Percentiles rank a stretch among this genome's conserved stretches.
These are phyloP conservation scores for Pararge aegeria DNA, from an alignment of 1,140 invertebrate species.

Conservation along the genomic window DNA sequence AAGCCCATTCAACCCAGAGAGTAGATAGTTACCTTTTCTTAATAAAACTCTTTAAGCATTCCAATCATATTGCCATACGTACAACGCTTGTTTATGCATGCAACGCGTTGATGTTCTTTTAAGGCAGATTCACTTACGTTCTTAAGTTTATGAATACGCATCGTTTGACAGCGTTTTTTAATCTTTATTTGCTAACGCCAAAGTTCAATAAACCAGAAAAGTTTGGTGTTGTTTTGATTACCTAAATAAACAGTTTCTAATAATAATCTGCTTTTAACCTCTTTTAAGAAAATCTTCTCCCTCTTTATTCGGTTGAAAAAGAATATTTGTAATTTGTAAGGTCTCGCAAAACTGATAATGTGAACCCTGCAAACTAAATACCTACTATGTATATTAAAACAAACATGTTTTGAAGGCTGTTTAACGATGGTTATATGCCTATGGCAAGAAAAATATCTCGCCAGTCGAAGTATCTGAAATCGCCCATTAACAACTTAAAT, in stretches of 20 bases:
- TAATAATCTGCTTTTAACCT: too few species aligned
- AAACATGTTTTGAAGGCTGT: conserved; percentile 3
- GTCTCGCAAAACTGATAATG: too few species aligned
- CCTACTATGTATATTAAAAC: not conserved
- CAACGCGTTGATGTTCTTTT: conserved; percentile 59
- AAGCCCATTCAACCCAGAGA: not conserved
- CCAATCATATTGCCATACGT: not conserved
- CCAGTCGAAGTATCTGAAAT: too few species aligned
- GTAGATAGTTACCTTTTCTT: not conserved
- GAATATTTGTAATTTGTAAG: too few species aligned
- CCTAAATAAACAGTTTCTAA: too few species aligned
- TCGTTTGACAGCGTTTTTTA: not conserved
- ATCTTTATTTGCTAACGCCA: not conserved
- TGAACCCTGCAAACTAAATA: not conserved
- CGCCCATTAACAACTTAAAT: too few species aligned
- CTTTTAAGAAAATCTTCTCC: too few species aligned
- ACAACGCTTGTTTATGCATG: not conserved
- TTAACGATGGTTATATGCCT: not conserved
- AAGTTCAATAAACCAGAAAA: too few species aligned
- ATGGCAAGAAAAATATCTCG: not conserved
- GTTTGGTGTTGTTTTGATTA: too few species aligned
- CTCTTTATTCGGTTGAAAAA: too few species aligned
- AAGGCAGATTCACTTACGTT: conserved; percentile 28
- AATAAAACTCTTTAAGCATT: conserved; percentile 8
- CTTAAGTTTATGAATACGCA: not conserved